phyloP scores from a whole-genome alignment of 1,140 invertebrate genomes.

The Watersipora subatra region DNA sequence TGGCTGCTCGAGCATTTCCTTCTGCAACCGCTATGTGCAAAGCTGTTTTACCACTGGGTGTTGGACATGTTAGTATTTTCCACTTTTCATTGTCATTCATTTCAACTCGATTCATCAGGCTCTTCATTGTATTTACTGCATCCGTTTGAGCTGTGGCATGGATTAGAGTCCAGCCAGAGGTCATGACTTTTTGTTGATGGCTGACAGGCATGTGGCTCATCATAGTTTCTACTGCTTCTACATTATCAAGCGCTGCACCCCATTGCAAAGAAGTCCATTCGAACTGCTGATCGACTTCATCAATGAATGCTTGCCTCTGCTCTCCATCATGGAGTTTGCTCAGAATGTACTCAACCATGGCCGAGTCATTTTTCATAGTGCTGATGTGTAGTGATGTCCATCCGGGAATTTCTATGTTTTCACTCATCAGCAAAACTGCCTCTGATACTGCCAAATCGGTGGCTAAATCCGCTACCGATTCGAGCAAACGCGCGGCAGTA shows the following conservation, averaged over 20 bases:
- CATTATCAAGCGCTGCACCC: not conserved
- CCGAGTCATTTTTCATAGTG: not conserved
- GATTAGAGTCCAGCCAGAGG: not conserved
- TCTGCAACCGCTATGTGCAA: not conserved
- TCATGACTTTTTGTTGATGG: not conserved
- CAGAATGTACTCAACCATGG: not conserved
- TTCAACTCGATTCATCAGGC: not conserved
- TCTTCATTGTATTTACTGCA: not conserved
- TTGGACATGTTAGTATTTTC: not conserved
- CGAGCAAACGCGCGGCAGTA: not conserved
- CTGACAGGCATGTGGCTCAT: not conserved
- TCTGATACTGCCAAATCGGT: not conserved
- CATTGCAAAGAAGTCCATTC: not conserved
- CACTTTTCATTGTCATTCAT: not conserved
- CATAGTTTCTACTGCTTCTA: not conserved
- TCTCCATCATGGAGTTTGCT: not conserved
- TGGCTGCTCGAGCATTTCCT: not conserved
- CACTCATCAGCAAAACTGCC: not conserved
- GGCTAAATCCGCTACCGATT: not conserved
- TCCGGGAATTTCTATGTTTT: not conserved
- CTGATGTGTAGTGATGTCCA: not conserved
- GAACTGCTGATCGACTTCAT: not conserved
- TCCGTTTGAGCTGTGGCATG: not conserved
- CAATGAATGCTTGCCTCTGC: not conserved
- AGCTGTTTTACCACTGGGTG: not conserved